A percentile compares a stretch with the other conserved stretches of the same genome.
phyloP scores from a whole-genome alignment of 2,797 vertebrate species.

The Triplophysa yarkandensis region DNA sequence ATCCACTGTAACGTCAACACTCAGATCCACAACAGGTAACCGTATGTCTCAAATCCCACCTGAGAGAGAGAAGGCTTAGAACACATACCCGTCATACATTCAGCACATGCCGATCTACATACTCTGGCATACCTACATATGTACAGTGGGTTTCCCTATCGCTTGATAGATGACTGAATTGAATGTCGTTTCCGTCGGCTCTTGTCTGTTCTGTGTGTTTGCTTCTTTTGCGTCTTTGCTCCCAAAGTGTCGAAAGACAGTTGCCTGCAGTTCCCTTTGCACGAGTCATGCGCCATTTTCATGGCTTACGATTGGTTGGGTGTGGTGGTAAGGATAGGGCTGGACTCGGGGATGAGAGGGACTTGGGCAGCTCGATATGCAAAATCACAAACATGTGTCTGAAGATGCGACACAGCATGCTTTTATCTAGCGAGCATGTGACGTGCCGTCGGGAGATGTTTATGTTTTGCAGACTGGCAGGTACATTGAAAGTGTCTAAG shows the following conservation, averaged over 20 bases:
- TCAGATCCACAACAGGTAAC: conserved; percentile 98
- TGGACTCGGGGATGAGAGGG: conserved; percentile 56
- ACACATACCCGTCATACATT: conserved; percentile 77
- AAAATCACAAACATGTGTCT: conserved; percentile 33
- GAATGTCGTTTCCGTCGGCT: conserved; percentile 70
- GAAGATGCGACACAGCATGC: conserved; percentile 72
- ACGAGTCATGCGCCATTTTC: conserved; percentile 71
- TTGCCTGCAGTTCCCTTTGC: conserved; percentile 71
- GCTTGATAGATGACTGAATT: conserved; percentile 76
- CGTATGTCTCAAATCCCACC: conserved; percentile 65
- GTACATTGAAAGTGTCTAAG: not conserved
- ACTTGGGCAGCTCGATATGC: conserved; percentile 42
- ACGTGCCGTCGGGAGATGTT: conserved; percentile 65
- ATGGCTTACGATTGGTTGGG: conserved; percentile 66
- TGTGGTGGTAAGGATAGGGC: conserved; percentile 60
- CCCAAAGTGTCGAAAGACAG: conserved; percentile 65
- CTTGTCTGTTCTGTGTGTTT: conserved; percentile 62
- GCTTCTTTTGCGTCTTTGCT: conserved; percentile 62
- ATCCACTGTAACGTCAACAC: conserved; percentile 92
- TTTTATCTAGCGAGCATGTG: conserved; percentile 70
- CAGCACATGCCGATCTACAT: conserved; percentile 73
- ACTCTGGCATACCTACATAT: conserved; percentile 81
- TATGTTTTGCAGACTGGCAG: not conserved
- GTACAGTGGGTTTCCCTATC: conserved; percentile 85
- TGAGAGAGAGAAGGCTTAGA: conserved; percentile 74